A percentile compares a stretch with the other conserved stretches of the same genome.
These are phyloP conservation scores for Rhinoptilus africanus DNA, from an alignment of 2,113 vertebrate species.

Conservation along the genomic window DNA sequence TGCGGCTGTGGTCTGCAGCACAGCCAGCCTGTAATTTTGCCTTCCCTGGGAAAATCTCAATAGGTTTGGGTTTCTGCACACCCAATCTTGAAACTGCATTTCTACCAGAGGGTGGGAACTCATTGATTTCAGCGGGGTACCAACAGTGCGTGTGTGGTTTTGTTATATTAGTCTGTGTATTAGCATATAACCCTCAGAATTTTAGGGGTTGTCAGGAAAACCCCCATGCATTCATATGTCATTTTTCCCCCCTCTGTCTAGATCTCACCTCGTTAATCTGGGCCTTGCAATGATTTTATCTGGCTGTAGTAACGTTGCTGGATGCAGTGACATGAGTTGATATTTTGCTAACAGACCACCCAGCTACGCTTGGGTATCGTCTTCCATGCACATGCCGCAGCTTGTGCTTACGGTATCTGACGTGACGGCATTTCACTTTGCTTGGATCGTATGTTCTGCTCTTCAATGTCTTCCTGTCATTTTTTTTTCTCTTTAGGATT, in stretches of 20 bases:
- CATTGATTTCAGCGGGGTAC: neutral
- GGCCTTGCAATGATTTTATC: neutral
- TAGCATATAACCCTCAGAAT: neutral
- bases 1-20: neutral
- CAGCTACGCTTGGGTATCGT: neutral
- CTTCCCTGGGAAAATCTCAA: neutral
- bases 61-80: neutral
- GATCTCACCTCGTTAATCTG: neutral
- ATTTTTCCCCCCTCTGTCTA: neutral
- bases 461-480: neutral
- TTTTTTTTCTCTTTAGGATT: neutral
- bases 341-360: neutral
- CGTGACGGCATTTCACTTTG: neutral
- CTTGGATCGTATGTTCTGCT: neutral
- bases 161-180: neutral
- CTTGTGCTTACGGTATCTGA: neutral
- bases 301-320: neutral
- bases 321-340: neutral
- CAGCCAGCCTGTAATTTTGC: neutral
- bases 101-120: neutral
- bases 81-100: neutral
- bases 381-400: neutral
- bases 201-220: neutral
- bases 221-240: rapidly evolving
- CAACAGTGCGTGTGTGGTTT: rapidly evolving